Conservation (phyloP, 2,888 invertebrate genomes). For the Microchrysa polita region DNA sequence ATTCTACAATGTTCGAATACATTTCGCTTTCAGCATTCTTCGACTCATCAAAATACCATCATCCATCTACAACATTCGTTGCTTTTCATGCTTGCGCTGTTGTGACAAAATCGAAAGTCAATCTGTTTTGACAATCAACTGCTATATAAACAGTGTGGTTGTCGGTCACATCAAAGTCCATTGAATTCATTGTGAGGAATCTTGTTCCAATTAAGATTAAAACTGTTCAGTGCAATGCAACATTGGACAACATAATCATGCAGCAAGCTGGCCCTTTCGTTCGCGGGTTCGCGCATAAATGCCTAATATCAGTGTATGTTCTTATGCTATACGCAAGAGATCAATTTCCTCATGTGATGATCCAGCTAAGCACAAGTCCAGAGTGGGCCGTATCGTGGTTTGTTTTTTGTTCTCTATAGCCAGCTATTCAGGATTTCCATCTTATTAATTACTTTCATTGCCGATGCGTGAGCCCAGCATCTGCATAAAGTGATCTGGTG, state of each 20-base stretch:
- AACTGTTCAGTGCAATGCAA: background rate
- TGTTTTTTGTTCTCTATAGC: background rate
- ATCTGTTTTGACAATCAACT: constrained; percentile 1
- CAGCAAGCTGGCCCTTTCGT: background rate
- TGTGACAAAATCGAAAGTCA: constrained; percentile 19
- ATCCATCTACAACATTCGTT: background rate
- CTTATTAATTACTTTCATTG: background rate
- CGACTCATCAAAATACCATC: background rate
- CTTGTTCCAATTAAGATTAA: constrained; percentile 24
- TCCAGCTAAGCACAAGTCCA: background rate
- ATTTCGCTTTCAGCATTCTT: constrained; percentile 3
- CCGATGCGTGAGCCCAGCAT: background rate
- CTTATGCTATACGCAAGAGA: background rate
- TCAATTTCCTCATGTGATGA: background rate
- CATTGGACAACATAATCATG: constrained; percentile 5
- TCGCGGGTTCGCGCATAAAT: background rate
- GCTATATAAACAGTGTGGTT: background rate
- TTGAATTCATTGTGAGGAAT: constrained; percentile 1
- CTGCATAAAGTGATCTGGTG: background rate
- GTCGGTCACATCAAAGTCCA: constrained; percentile 5
- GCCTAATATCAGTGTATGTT: background rate
- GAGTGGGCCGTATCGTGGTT: too few relatives aligned
- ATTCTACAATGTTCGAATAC: background rate
- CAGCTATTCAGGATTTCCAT: too few relatives aligned
- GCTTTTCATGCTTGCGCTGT: background rate